phyloP scores from a whole-genome alignment of 2,113 vertebrate species.

The Myodes glareolus region DNA sequence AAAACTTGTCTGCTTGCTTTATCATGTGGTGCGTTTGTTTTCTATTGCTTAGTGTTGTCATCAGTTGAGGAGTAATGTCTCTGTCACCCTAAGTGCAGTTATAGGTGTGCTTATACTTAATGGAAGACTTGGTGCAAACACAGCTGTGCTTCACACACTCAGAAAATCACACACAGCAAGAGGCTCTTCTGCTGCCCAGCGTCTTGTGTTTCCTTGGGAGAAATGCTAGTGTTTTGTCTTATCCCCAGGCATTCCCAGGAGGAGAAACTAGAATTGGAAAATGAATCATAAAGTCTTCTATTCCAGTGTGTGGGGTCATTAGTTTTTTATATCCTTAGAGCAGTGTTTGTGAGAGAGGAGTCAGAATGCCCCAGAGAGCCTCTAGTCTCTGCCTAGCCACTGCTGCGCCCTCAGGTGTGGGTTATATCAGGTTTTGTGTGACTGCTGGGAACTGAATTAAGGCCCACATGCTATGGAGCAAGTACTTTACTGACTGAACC shows the following conservation, averaged over 20 bases:
- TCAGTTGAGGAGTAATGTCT: constrained; percentile 24
- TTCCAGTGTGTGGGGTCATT: background rate
- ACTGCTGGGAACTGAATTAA: background rate
- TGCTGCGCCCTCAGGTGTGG: background rate
- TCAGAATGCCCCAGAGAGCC: background rate
- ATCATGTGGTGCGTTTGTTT: background rate
- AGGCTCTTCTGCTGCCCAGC: background rate
- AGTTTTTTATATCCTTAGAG: background rate
- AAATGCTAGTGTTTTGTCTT: background rate
- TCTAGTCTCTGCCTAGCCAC: background rate
- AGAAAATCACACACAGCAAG: background rate
- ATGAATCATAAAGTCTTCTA: background rate
- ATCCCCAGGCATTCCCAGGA: background rate
- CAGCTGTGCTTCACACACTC: constrained; percentile 4
- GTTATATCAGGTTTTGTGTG: too few relatives aligned
- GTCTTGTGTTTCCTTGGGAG: constrained; percentile 30
- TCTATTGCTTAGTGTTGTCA: constrained; percentile 4
- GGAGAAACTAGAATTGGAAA: constrained; percentile 43
- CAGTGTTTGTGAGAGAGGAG: background rate
- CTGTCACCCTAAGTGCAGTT: constrained; percentile 4
- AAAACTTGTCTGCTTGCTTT: constrained; percentile 46
- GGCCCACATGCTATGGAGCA: background rate
- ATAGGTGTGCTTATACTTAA: background rate
- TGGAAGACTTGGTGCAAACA: background rate
- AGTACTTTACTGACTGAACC: background rate